Percentiles rank a stretch among this genome's conserved stretches.
Conservation (phyloP, 2,888 invertebrate species). For the Parnassius orleans region DNA sequence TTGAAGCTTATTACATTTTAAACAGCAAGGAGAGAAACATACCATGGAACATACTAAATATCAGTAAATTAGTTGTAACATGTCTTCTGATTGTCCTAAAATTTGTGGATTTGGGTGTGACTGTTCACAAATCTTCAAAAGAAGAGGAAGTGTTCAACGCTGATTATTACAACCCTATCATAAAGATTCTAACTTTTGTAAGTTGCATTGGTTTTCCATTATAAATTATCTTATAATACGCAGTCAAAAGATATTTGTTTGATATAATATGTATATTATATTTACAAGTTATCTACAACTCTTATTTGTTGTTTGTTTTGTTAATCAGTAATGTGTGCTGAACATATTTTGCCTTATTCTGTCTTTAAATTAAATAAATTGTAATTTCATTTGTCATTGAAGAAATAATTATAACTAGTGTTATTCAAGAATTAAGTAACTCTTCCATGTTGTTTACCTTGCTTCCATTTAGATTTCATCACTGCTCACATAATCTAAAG, state of each 20-base stretch:
- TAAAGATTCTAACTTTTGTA: constrained; percentile 91
- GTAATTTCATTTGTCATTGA: background rate
- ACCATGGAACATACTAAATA: constrained; percentile 88
- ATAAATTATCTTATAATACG: background rate
- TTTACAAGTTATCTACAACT: constrained; percentile 4
- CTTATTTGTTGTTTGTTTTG: constrained; percentile 17
- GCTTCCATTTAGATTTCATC: constrained; percentile 13
- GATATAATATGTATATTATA: constrained; percentile 6
- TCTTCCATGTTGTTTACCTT: constrained; percentile 7
- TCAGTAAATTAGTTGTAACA: constrained; percentile 85
- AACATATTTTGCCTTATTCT: constrained; percentile 6
- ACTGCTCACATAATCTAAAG: constrained; percentile 5
- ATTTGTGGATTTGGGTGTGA: constrained; percentile 84
- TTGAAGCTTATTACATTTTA: constrained; percentile 88
- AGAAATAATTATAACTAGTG: constrained; percentile 4
- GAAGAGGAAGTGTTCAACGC: constrained; percentile 81
- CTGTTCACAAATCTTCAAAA: constrained; percentile 79
- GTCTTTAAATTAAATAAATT: constrained; percentile 7
- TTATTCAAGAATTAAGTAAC: constrained; percentile 6
- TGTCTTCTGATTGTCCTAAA: constrained; percentile 84
- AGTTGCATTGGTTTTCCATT: constrained; percentile 66
- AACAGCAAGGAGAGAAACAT: constrained; percentile 89
- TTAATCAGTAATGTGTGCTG: constrained; percentile 10
- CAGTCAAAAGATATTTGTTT: constrained; percentile 4
- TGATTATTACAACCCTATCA: constrained; percentile 88